phyloP scores from a whole-genome alignment of 2,113 vertebrate genomes.

The Pitta sordida region DNA sequence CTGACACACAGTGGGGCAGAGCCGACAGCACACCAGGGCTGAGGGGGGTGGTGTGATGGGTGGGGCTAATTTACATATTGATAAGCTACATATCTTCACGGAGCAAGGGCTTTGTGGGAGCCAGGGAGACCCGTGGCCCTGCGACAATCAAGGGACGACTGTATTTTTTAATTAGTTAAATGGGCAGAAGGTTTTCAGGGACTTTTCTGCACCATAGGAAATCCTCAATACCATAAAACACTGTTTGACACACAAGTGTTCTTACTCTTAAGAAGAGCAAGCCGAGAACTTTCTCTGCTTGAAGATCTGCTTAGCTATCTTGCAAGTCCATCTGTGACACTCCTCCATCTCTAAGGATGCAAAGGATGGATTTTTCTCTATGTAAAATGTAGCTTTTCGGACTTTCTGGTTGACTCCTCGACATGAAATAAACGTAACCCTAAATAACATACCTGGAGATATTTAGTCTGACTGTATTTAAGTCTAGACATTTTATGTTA shows the following conservation, averaged over 20 bases:
- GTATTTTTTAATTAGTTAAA: not conserved
- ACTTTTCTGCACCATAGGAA: not conserved
- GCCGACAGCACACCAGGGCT: too few relatives aligned
- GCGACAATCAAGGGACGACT: too few relatives aligned
- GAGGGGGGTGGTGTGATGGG: too few relatives aligned
- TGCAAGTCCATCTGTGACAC: not conserved
- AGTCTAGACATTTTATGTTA: not conserved
- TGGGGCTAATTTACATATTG: too few relatives aligned
- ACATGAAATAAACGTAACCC: not conserved
- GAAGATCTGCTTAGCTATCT: not conserved
- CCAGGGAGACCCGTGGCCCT: too few relatives aligned
- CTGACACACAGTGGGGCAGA: too few relatives aligned
- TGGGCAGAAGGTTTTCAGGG: not conserved
- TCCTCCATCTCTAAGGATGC: not conserved
- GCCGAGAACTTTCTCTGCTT: not conserved
- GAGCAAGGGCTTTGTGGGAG: too few relatives aligned
- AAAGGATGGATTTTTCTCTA: not conserved
- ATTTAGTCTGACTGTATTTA: not conserved
- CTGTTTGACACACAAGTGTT: not conserved
- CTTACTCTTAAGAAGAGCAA: not conserved
- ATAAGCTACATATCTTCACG: too few relatives aligned
- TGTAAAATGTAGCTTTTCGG: not conserved
- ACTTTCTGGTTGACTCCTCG: not conserved
- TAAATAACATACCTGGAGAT: not conserved
- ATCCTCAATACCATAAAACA: not conserved